A percentile compares a stretch with the other conserved stretches of the same genome.
These are phyloP conservation scores for Podocnemis expansa DNA, from an alignment of 2,113 vertebrate genomes.

Conservation along the genomic window DNA sequence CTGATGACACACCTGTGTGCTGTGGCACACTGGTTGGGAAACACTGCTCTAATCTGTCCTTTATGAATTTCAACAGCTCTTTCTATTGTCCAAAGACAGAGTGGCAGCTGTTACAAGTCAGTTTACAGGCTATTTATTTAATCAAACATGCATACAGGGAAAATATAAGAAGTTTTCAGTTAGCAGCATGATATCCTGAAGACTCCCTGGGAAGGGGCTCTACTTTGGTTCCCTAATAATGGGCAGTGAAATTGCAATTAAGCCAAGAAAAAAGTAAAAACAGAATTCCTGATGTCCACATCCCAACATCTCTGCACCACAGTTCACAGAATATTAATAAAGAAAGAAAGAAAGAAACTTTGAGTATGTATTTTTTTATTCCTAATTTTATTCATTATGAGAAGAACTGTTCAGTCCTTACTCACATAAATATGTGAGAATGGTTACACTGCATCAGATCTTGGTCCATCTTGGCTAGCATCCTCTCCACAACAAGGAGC, in stretches of 20 bases:
- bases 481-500: neutral
- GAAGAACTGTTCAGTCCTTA: no score
- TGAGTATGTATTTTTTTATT: no score
- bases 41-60: neutral
- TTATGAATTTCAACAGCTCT: neutral
- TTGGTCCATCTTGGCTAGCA: neutral
- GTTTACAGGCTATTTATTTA: neutral
- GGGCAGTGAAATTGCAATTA: fast-evolving
- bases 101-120: neutral
- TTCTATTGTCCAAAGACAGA: neutral
- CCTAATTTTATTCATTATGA: neutral
- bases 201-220: neutral
- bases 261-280: neutral
- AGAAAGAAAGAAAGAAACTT: neutral
- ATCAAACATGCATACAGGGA: fast-evolving
- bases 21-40: no score
- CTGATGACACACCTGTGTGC: no score
- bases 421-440: neutral
- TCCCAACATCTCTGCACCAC: neutral
- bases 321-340: no score
- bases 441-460: neutral
- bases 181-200: neutral
- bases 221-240: neutral
- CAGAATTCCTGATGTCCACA: neutral
- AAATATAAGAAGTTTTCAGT: neutral